Conservation (phyloP, 1,140 invertebrate species). For the Zelostemma sp. region DNA sequence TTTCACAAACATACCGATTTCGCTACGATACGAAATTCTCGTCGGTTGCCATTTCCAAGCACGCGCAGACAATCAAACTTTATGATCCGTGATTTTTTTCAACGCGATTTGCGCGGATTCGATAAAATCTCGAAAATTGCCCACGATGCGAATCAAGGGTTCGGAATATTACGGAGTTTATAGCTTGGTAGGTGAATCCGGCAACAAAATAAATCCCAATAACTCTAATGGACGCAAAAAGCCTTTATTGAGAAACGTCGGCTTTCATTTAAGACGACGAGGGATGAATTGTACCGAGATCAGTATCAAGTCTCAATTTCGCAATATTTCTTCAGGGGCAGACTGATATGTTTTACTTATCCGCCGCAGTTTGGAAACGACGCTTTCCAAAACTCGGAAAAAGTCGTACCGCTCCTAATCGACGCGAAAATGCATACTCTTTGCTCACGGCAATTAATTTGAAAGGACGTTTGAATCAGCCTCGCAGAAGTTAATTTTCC, state of each 20-base stretch:
- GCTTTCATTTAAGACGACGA: conserved; percentile 33
- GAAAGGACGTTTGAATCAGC: not conserved
- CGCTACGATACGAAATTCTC: conserved; percentile 21
- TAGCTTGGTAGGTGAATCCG: conserved; percentile 15
- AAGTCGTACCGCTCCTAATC: not conserved
- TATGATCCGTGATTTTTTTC: not conserved
- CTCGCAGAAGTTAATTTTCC: not conserved
- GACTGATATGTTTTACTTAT: not conserved
- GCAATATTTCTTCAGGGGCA: not conserved
- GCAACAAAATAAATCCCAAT: conserved; percentile 36
- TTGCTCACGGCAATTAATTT: not conserved
- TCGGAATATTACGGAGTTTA: conserved; percentile 21
- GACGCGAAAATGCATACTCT: not conserved
- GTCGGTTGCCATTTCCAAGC: conserved; percentile 20
- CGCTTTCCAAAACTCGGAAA: not conserved
- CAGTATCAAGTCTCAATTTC: conserved; percentile 26
- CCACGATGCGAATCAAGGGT: not conserved
- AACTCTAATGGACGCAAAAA: conserved; percentile 41
- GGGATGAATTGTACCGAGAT: conserved; percentile 25
- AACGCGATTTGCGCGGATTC: not conserved
- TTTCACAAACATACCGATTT: conserved; percentile 37
- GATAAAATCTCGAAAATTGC: not conserved
- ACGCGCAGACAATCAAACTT: not conserved
- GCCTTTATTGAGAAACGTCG: conserved; percentile 36
- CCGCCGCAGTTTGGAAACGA: not conserved